A percentile compares a stretch with the other conserved stretches of the same genome.
These are phyloP conservation scores for Phalacrocorax aristotelis DNA, from an alignment of 2,113 vertebrate species.

Conservation along the genomic window DNA sequence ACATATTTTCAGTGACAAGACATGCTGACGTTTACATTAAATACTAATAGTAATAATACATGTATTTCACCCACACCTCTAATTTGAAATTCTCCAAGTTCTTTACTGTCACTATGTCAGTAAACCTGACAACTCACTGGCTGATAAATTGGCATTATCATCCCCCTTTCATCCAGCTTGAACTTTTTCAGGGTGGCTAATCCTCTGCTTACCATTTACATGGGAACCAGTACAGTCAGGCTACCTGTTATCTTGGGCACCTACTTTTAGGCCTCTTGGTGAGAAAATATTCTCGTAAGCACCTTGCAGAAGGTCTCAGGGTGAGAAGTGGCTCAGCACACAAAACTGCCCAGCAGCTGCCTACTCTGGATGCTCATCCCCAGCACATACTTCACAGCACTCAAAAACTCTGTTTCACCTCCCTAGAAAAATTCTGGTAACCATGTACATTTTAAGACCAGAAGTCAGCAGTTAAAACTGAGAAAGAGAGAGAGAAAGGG, in stretches of 20 bases:
- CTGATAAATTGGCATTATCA: not conserved
- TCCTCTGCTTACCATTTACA: not conserved
- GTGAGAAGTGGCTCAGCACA: not conserved
- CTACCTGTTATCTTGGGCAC: not conserved
- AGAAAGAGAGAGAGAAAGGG: no score
- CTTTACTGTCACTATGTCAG: not conserved
- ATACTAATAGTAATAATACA: not conserved
- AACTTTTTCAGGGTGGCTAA: not conserved
- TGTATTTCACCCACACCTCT: not conserved
- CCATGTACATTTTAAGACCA: not conserved
- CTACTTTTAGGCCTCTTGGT: not conserved
- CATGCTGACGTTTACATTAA: not conserved
- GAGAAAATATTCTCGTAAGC: rapidly evolving
- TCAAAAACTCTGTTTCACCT: not conserved
- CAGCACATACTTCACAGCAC: not conserved
- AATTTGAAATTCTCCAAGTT: constrained; percentile 5
- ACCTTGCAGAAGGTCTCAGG: not conserved
- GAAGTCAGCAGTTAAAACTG: not conserved
- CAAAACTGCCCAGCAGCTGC: not conserved
- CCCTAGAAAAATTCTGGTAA: not conserved
- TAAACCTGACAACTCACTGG: not conserved
- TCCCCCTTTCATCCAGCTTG: not conserved
- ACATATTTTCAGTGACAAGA: not conserved
- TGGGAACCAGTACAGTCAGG: not conserved
- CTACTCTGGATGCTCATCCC: not conserved